Evolutionary conservation across 2,113 vertebrate genomes (phyloP).

Genomic region (Podiceps cristatus): DNA sequence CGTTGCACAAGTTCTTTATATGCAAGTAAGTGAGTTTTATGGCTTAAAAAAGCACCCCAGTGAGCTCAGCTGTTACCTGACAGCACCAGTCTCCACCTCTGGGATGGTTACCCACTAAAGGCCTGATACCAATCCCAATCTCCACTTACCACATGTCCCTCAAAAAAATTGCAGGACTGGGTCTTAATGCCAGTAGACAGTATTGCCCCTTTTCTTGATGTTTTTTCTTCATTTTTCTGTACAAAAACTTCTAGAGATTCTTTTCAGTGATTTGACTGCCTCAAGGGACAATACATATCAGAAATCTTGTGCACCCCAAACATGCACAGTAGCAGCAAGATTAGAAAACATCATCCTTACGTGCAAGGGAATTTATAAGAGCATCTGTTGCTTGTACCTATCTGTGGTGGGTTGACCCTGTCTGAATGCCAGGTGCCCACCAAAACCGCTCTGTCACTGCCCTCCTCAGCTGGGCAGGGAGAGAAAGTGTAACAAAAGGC

Average conservation of each 20-base stretch:
- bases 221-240: neutral
- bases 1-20: neutral
- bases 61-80: neutral
- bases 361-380: neutral
- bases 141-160: neutral
- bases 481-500: no score
- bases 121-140: no score
- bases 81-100: neutral
- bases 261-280: neutral
- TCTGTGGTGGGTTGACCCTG: no score
- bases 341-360: neutral
- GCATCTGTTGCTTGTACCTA: neutral
- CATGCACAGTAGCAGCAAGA: neutral
- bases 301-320: neutral
- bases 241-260: neutral
- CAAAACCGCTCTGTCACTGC: no score
- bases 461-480: no score
- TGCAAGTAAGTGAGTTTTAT: neutral
- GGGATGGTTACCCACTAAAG: neutral
- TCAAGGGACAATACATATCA: neutral
- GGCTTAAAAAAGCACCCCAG: neutral
- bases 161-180: neutral
- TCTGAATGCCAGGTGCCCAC: no score
- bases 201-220: neutral
- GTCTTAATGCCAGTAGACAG: neutral